phyloP scores from a whole-genome alignment of 2,797 vertebrate genomes.

The Discoglossus pictus region DNA sequence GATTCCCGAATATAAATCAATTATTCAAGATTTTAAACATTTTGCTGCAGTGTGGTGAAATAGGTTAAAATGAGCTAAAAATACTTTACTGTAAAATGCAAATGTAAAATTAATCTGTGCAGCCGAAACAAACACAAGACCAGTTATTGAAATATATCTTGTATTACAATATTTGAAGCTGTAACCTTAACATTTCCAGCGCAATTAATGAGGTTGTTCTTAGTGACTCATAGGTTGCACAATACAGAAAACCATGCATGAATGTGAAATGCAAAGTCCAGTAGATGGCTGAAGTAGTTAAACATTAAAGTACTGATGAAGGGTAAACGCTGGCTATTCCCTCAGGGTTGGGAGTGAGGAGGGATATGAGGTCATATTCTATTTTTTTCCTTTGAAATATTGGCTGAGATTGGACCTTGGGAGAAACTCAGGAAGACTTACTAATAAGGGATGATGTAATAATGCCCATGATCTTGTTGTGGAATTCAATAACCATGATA shows the following conservation, averaged over 20 bases:
- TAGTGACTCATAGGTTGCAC: not conserved
- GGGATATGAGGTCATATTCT: constrained; percentile 47
- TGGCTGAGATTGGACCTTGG: constrained; percentile 44
- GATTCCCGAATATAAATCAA: no score
- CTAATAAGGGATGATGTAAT: constrained; percentile 51
- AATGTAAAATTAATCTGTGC: no score
- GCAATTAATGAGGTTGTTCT: no score
- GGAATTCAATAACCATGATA: not conserved
- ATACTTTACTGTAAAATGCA: no score
- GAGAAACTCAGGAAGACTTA: constrained; percentile 40
- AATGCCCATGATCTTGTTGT: constrained; percentile 42
- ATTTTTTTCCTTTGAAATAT: constrained; percentile 51
- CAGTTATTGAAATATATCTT: no score
- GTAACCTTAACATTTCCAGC: no score
- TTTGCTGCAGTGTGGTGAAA: no score
- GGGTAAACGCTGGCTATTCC: constrained; percentile 40
- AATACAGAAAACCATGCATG: no score
- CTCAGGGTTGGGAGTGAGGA: constrained; percentile 26
- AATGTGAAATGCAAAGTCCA: not conserved
- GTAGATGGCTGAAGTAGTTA: constrained; percentile 29
- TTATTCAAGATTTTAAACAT: no score
- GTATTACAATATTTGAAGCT: no score
- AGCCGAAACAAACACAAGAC: no score
- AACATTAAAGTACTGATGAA: constrained; percentile 45
- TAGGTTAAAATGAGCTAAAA: no score